Evolutionary conservation across 2,888 invertebrate species (phyloP).

Genomic region (Tachystola acroxantha): DNA sequence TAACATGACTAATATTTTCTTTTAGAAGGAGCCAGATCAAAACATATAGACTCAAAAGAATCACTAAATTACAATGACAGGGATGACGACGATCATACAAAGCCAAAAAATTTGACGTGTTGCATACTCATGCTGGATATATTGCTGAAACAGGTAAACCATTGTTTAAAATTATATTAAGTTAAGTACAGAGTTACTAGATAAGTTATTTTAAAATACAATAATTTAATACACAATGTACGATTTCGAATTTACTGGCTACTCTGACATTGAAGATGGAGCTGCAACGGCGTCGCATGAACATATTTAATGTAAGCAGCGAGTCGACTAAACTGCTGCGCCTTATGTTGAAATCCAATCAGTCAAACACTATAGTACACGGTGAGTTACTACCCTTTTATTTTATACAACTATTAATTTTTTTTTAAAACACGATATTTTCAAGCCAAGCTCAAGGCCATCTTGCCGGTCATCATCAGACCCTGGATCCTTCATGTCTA

Average conservation of each 20-base stretch:
- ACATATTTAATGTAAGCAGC: slow-evolving; percentile 62
- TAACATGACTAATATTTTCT: no score
- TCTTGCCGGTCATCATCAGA: no score
- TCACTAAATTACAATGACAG: slow-evolving; percentile 32
- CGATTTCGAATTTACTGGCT: no score
- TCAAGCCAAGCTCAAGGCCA: no score
- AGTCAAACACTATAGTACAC: slow-evolving; percentile 61
- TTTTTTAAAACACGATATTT: no score
- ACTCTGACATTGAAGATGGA: no score
- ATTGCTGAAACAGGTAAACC: slow-evolving; percentile 89
- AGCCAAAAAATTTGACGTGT: slow-evolving; percentile 92
- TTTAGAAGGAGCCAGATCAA: slow-evolving; percentile 39
- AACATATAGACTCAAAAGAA: slow-evolving; percentile 33
- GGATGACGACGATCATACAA: slow-evolving; percentile 69
- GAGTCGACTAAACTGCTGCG: slow-evolving; percentile 62
- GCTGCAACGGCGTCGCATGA: slow-evolving; percentile 59
- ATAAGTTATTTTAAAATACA: no score
- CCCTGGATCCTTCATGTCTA: no score
- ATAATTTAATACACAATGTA: no score
- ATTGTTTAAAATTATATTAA: no score
- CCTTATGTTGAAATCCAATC: slow-evolving; percentile 65
- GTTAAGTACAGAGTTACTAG: no score
- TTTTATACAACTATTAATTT: no score
- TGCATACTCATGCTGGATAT: slow-evolving; percentile 98
- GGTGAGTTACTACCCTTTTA: slow-evolving; percentile 31